Base-by-base conservation (phyloP, 2,888 invertebrate species). In the Ephialtes manifestator region DNA sequence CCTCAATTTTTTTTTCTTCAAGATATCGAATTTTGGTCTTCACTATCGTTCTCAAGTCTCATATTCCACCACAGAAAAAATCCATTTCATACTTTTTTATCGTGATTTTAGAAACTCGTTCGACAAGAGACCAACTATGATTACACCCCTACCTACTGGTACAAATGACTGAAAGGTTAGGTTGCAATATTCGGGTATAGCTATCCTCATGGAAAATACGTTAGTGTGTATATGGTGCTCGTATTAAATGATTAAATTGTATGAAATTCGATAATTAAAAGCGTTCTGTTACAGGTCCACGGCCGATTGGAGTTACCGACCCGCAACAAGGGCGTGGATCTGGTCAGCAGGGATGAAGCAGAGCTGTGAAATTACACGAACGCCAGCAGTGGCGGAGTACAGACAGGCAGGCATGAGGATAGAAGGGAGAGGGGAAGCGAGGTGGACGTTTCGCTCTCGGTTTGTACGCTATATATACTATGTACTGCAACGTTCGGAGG, bases 361-460 rank as follows among this genome's bases (percentile, higher is more conserved):
- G 78, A 79, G 82, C 85, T 85, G 85, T 82, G 82, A 85, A 85
- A 82, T 79, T 82, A 76, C 60, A 76, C 78, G 53, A 71, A 53
- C 58, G 48, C 39, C 53, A 55, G 55, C 71, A 71, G 78, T 78
- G 39, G 76, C 67, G 51, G 71, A 75, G 81, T 18, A 65, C 18
- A 63, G 63, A 43, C 60, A 24, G 71, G 43, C 53, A 20, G 46
- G 28, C 51, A 31, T n/a, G 51, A 68, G 28, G 18, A 74, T n/a
- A n/a, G n/a, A 72, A 39, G 18, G 71, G 18, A n/a, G 24, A 81
- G 68, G 72, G 63, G 24, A n/a, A 51, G 51, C 28, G 63, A 80
- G 58, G 28, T 58, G 67, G 71, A 80, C 71, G 65, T 82, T 71
- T 77, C 71, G 76, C 76, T 82, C 71, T 24, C 55, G 65, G 65